A percentile compares a stretch with the other conserved stretches of the same genome.
Conservation (phyloP, 2,888 invertebrate genomes). For the Nephrotoma flavescens region DNA sequence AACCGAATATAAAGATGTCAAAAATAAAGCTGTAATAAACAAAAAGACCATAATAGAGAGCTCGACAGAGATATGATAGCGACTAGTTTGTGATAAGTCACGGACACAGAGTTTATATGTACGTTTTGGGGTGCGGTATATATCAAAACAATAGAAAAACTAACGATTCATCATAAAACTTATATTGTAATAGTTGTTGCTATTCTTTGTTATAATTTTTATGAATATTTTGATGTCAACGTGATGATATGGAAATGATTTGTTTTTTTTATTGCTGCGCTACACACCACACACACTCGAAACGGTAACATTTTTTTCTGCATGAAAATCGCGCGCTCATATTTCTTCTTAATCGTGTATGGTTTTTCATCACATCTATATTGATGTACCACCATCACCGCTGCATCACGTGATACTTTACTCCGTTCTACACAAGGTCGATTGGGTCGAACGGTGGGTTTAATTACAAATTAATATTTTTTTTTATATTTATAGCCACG, state of each 20-base stretch:
- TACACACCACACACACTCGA: background rate
- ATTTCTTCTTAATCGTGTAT: background rate
- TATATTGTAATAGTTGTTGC: background rate
- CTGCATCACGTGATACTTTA: background rate
- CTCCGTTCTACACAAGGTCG: background rate
- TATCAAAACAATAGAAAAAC: background rate
- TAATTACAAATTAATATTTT: background rate
- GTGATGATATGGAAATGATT: background rate
- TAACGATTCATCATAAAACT: background rate
- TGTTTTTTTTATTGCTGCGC: background rate
- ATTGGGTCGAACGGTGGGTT: background rate
- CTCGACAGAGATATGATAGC: background rate
- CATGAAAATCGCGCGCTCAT: background rate
- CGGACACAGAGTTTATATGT: background rate
- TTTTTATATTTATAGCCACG: background rate
- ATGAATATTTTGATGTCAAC: background rate
- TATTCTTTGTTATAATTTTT: background rate
- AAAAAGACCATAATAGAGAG: background rate
- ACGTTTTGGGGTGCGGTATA: background rate
- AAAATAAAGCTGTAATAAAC: background rate
- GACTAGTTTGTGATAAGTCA: background rate
- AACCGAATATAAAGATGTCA: background rate
- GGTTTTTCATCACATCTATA: background rate
- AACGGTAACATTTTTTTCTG: background rate
- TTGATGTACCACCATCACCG: background rate